Evolutionary conservation across 2,888 invertebrate species (phyloP).

Genomic region (Conus canariensis): DNA sequence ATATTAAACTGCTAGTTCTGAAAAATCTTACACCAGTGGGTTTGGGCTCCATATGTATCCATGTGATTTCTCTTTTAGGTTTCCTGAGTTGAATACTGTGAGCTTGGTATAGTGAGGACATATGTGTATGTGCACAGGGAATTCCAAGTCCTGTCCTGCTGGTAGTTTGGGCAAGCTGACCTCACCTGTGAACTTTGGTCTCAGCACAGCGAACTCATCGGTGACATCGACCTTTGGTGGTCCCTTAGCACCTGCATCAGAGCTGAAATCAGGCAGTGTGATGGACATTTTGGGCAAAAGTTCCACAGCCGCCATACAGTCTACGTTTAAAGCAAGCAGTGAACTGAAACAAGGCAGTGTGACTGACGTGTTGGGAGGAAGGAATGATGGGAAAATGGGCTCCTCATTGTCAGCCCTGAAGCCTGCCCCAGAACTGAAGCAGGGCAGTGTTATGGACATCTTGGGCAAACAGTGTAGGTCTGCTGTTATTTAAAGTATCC

Average conservation of each 20-base stretch:
- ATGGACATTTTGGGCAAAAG: constrained; percentile 66
- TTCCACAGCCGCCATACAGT: neutral
- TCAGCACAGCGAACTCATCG: neutral
- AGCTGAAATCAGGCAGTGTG: constrained; percentile 72
- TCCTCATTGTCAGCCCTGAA: neutral
- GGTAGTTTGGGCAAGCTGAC: neutral
- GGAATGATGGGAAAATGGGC: neutral
- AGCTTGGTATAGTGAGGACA: too few species aligned
- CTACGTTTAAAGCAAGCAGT: constrained; percentile 56
- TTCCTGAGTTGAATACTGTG: too few species aligned
- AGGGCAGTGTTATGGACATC: constrained; percentile 69
- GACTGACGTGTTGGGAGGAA: constrained; percentile 54
- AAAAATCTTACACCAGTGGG: too few species aligned
- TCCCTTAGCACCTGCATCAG: constrained; percentile 57
- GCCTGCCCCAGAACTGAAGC: constrained; percentile 48
- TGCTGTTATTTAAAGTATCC: neutral
- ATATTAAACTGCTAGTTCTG: too few species aligned
- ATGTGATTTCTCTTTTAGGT: too few species aligned
- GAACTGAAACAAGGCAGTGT: constrained; percentile 72
- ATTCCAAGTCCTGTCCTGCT: neutral
- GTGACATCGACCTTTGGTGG: constrained; percentile 35
- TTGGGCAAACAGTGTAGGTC: constrained; percentile 49
- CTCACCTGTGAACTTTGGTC: neutral
- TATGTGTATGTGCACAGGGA: neutral
- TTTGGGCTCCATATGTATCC: too few species aligned